Conservation (phyloP, 2,797 vertebrate species). For the Hyperoplus immaculatus region DNA sequence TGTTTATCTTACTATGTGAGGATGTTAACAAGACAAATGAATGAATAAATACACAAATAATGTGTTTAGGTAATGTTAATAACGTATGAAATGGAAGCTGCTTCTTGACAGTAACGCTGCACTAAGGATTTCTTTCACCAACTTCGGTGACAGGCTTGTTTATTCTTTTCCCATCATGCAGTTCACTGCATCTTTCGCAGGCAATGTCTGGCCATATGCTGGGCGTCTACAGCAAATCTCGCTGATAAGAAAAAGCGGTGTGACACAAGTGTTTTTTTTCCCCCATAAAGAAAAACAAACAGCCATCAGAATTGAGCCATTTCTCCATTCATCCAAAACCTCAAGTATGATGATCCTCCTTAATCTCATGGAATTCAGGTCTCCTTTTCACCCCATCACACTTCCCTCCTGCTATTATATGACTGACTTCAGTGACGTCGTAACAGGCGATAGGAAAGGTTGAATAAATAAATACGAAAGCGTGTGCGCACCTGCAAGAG, state of each 20-base stretch:
- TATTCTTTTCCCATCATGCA: slow-evolving; percentile 79
- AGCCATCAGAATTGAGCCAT: slow-evolving; percentile 54
- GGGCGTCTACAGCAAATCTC: slow-evolving; percentile 45
- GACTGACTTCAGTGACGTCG: slow-evolving; percentile 52
- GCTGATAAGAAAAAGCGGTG: slow-evolving; percentile 62
- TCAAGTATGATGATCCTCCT: slow-evolving; percentile 55
- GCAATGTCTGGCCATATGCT: slow-evolving; percentile 56
- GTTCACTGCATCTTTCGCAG: slow-evolving; percentile 58
- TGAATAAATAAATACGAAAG: slow-evolving; percentile 60
- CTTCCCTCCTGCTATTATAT: slow-evolving; percentile 51
- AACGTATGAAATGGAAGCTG: slow-evolving; percentile 85
- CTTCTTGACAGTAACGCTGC: slow-evolving; percentile 77
- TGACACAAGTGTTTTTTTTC: slow-evolving; percentile 67
- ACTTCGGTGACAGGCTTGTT: slow-evolving; percentile 80
- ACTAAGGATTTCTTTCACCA: slow-evolving; percentile 69
- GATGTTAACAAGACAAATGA: slow-evolving; percentile 87
- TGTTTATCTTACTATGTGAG: slow-evolving; percentile 82
- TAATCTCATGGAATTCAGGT: slow-evolving; percentile 63
- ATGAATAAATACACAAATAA: slow-evolving; percentile 86
- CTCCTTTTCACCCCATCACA: slow-evolving; percentile 57
- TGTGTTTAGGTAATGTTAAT: slow-evolving; percentile 85
- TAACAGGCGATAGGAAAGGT: slow-evolving; percentile 40
- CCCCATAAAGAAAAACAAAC: slow-evolving; percentile 37
- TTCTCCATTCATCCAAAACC: slow-evolving; percentile 48
- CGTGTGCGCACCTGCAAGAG: slow-evolving; percentile 69